Evolutionary conservation across 1,140 invertebrate species (phyloP).

Genomic region (Solen grandis): DNA sequence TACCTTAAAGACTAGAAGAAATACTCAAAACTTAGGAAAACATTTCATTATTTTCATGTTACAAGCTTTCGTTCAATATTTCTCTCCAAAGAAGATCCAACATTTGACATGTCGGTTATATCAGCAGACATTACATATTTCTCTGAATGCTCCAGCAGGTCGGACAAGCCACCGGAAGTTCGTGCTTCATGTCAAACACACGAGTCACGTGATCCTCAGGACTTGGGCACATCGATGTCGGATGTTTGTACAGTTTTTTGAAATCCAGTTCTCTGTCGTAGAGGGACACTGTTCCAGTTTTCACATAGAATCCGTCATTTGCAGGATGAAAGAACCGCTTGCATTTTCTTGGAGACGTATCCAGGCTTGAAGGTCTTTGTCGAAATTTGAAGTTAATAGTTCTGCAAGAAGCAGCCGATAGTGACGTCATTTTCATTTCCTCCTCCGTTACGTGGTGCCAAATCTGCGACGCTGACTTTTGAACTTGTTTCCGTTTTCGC

Average conservation of each 20-base stretch:
- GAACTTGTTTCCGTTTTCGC: neutral
- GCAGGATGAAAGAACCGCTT: neutral
- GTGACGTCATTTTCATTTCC: conserved; percentile 11
- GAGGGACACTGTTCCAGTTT: neutral
- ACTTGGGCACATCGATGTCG: conserved; percentile 13
- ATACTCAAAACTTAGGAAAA: too few species aligned
- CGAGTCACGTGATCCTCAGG: neutral
- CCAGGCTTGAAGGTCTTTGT: neutral
- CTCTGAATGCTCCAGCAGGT: conserved; percentile 38
- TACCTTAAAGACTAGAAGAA: too few species aligned
- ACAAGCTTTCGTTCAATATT: too few species aligned
- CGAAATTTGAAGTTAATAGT: conserved; percentile 12
- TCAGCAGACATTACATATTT: too few species aligned
- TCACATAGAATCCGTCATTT: conserved; percentile 23
- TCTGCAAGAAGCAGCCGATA: conserved; percentile 2
- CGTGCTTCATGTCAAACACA: neutral
- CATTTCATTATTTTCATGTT: too few species aligned
- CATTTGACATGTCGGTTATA: too few species aligned
- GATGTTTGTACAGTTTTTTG: neutral
- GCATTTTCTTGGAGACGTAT: too few species aligned
- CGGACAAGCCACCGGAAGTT: conserved; percentile 23
- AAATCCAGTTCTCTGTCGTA: conserved; percentile 28
- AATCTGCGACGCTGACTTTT: neutral
- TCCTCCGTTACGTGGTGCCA: conserved; percentile 7
- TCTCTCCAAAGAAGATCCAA: too few species aligned